Evolutionary conservation across 2,113 vertebrate species (phyloP), one percentile per base, ranked within the genome.

Genomic region (Ophthalmolycus amberensis): DNA sequence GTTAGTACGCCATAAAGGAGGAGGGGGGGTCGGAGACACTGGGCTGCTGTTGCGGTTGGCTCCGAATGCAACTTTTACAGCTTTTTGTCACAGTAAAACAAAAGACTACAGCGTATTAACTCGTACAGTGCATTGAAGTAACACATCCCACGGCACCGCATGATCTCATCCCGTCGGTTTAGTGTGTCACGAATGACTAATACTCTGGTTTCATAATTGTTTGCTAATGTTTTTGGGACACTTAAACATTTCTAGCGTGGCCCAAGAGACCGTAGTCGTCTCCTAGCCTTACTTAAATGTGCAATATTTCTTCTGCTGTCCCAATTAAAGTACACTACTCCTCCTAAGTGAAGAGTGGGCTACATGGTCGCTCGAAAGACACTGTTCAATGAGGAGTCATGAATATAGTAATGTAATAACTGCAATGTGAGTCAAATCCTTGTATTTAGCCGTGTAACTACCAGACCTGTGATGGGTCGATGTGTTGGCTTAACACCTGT

Each of bases 1-100:
- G 83, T 91, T 93, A 71, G 88, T 94, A 88, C 94, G 91, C 93
- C 93, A 94, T 91, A 94, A 94, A 92, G 89, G 72, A 66, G n/a
- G 84, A 6, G 70, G 75, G 66, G 73, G 77, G 85, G 59, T 9
- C 29, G 16, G 29, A 34, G 27, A 66, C 80, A 52, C 82, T 66
- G 81, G 83, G 74, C 80, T 69, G 88, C 77, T 78, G 72, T 85
- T 84, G 91, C 90, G 85, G 71, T 80, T 66, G 91, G 75, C 67
- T 75, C 68, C 3, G 10, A 2, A 22, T 48, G 40, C 72, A 93
- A 94, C 88, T 91, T 94, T 88, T 87, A 63, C 0, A 67, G 83
- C 59, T 82, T 79, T 75, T 63, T 38, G 77, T 82, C 56, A 0
- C 42, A 29, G 27, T 14, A 63, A 72, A 54, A 62, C 32, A 60